Evolutionary conservation across 2,797 vertebrate species (phyloP).

Genomic region (Loriculus beryllinus): DNA sequence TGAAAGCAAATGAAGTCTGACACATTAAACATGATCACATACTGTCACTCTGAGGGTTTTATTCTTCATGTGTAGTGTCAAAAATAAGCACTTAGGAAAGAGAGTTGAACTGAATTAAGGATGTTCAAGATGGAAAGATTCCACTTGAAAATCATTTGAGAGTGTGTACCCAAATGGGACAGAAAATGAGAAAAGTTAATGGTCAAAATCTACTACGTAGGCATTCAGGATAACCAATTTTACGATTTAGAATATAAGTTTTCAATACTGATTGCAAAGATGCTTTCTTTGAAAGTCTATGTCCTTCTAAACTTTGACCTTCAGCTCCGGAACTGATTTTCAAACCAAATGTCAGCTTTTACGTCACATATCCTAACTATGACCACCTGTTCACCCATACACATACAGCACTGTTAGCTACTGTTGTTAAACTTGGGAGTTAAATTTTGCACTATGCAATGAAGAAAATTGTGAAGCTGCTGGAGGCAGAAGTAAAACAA

Average conservation of each 20-base stretch:
- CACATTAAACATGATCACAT: constrained; percentile 66
- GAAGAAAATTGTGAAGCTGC: not conserved
- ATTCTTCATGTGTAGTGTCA: constrained; percentile 48
- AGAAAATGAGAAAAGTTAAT: constrained; percentile 38
- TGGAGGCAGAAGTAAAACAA: not conserved
- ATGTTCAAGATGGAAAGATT: constrained; percentile 15
- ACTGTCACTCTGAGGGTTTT: constrained; percentile 63
- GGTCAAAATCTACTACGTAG: constrained; percentile 24
- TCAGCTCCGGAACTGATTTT: not conserved
- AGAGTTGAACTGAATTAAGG: constrained; percentile 32
- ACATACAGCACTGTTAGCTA: not conserved
- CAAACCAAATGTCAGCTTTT: not conserved
- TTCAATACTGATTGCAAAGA: not conserved
- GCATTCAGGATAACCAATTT: not conserved
- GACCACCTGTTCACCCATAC: not conserved
- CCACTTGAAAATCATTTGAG: constrained; percentile 17
- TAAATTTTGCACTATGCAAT: not conserved
- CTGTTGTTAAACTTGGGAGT: not conserved
- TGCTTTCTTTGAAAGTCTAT: not conserved
- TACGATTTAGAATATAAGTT: not conserved
- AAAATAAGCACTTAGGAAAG: constrained; percentile 51
- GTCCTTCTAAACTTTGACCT: not conserved
- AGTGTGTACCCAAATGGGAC: not conserved
- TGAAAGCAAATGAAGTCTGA: constrained; percentile 63
- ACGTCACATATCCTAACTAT: not conserved